Conservation (phyloP, 2,113 vertebrate genomes). For the Picathartes gymnocephalus region DNA sequence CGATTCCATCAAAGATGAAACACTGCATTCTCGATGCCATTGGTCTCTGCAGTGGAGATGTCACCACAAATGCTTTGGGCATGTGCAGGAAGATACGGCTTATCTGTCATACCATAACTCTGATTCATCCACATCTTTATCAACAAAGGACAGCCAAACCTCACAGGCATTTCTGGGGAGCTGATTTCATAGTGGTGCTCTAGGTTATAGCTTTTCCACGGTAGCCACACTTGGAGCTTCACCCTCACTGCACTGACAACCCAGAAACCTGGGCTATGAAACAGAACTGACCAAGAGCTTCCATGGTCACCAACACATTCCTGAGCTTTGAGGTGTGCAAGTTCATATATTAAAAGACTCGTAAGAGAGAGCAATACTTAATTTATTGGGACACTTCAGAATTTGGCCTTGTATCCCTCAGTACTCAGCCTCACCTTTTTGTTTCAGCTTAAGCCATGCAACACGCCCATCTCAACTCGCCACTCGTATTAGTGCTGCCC, state of each 20-base stretch:
- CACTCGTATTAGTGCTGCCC: background rate
- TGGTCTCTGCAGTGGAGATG: background rate
- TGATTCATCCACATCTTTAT: background rate
- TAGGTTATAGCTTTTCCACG: background rate
- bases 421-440: background rate
- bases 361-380: background rate
- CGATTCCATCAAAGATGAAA: background rate
- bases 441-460: background rate
- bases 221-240: conserved; percentile 5
- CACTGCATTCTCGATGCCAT: fast-evolving
- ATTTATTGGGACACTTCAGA: background rate
- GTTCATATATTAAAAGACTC: background rate
- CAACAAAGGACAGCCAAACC: background rate
- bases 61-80: background rate
- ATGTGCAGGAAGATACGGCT: background rate
- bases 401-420: background rate
- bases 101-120: background rate
- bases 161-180: background rate
- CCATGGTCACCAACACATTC: background rate
- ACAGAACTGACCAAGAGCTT: conserved; percentile 4
- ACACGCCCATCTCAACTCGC: background rate
- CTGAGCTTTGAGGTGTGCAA: background rate
- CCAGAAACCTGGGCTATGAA: background rate
- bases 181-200: background rate
- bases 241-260: background rate